Evolutionary conservation across 2,113 vertebrate genomes (phyloP).

Genomic region (Ictalurus furcatus): DNA sequence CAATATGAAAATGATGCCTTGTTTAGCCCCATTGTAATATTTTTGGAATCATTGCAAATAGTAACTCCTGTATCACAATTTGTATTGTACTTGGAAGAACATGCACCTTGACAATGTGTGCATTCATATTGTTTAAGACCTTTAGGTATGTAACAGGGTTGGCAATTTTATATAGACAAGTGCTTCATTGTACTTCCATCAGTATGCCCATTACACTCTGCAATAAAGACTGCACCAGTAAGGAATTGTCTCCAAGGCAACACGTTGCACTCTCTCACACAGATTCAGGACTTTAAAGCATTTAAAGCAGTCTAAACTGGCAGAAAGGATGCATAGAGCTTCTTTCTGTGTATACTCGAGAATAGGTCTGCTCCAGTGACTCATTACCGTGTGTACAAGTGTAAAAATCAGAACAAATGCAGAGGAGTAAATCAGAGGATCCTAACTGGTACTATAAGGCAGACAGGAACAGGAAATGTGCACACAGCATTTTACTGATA

Average conservation of each 20-base stretch:
- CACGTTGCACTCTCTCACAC: constrained; percentile 15
- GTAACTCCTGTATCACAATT: neutral
- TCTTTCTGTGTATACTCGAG: constrained; percentile 23
- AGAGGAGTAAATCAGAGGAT: neutral
- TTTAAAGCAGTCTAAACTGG: constrained; percentile 29
- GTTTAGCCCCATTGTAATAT: neutral
- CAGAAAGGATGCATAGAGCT: constrained; percentile 9
- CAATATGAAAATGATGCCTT: neutral
- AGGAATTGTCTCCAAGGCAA: constrained; percentile 36
- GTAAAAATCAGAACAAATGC: constrained; percentile 20
- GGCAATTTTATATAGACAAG: constrained; percentile 29
- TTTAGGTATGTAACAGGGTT: neutral
- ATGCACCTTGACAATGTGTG: too few relatives aligned
- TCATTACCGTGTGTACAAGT: constrained; percentile 36
- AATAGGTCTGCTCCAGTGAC: constrained; percentile 23
- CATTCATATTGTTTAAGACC: neutral
- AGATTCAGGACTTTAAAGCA: neutral
- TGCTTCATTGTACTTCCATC: constrained; percentile 14
- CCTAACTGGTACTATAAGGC: neutral
- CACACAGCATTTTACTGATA: neutral
- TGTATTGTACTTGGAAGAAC: neutral
- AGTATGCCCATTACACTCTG: constrained; percentile 18
- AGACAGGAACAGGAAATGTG: neutral
- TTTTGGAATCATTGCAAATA: neutral
- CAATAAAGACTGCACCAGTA: constrained; percentile 10